Percentiles rank a stretch among this genome's conserved stretches.
These are phyloP conservation scores for Antechinus stuartii DNA, from an alignment of 2,113 vertebrate genomes.

Conservation along the genomic window DNA sequence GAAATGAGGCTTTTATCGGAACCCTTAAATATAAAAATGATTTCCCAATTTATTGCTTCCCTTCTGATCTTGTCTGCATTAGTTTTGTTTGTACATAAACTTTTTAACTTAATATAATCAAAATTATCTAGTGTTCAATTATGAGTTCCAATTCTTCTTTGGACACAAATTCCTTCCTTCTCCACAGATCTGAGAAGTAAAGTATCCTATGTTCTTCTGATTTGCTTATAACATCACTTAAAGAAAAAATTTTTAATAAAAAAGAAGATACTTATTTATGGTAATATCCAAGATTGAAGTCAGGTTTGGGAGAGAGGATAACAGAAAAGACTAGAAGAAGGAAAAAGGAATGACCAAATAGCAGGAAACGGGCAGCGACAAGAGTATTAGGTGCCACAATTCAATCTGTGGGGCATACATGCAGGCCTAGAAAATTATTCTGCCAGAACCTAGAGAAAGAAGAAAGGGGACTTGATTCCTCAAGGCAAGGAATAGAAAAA, in stretches of 20 bases:
- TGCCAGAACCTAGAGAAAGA: not conserved
- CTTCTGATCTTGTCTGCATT: too few species aligned
- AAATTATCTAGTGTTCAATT: too few species aligned
- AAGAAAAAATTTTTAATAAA: not conserved
- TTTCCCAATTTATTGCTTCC: too few species aligned
- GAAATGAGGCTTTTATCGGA: too few species aligned
- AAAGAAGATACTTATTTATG: not conserved
- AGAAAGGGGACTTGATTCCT: not conserved
- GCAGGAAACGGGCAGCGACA: not conserved
- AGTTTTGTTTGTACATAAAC: too few species aligned
- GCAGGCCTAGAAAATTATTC: not conserved
- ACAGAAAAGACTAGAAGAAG: not conserved
- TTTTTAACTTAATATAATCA: too few species aligned
- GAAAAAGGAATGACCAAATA: not conserved
- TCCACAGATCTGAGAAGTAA: too few species aligned
- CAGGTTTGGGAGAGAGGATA: conserved; percentile 1
- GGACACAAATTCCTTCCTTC: too few species aligned
- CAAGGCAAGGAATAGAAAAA: conserved; percentile 9
- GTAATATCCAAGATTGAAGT: not conserved
- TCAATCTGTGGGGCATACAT: not conserved
- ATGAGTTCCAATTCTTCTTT: too few species aligned
- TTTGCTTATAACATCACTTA: too few species aligned
- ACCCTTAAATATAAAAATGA: too few species aligned
- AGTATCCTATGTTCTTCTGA: too few species aligned
- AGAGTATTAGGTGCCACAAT: not conserved